phyloP scores from a whole-genome alignment of 2,888 invertebrate genomes.

The Metalampra italica region DNA sequence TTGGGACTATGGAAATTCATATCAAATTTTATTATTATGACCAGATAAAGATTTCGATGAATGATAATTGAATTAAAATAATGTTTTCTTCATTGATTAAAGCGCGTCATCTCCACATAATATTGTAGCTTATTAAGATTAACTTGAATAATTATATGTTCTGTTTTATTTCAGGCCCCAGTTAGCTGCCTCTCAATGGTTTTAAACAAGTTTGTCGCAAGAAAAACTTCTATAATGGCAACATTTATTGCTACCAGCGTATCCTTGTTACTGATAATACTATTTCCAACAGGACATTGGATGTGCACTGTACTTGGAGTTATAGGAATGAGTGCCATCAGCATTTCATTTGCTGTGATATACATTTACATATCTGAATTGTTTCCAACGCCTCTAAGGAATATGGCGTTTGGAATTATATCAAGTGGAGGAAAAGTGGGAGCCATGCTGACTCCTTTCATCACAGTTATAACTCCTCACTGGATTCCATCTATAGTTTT shows the following conservation, averaged over 20 bases:
- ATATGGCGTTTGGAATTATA: constrained; percentile 43
- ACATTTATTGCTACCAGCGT: constrained; percentile 22
- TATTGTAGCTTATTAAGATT: too few relatives aligned
- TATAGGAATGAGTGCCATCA: constrained; percentile 26
- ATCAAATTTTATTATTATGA: too few relatives aligned
- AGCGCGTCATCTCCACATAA: too few relatives aligned
- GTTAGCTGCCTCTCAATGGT: constrained; percentile 26
- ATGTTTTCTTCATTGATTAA: too few relatives aligned
- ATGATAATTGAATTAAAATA: too few relatives aligned
- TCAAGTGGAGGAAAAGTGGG: constrained; percentile 42
- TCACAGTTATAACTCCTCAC: constrained; percentile 35
- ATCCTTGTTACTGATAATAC: constrained; percentile 32
- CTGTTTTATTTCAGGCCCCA: constrained; percentile 36
- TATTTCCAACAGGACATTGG: constrained; percentile 31
- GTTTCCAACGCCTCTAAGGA: constrained; percentile 51
- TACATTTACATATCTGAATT: constrained; percentile 43
- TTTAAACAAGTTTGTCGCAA: constrained; percentile 33
- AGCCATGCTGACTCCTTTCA: constrained; percentile 46
- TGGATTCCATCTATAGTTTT: constrained; percentile 47
- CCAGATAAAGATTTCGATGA: too few relatives aligned
- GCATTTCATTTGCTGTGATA: constrained; percentile 25
- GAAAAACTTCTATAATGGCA: constrained; percentile 28
- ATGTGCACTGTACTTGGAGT: constrained; percentile 28
- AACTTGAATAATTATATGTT: too few relatives aligned
- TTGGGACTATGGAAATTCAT: background rate